Evolutionary conservation across 1,140 invertebrate species (phyloP), one percentile per base, ranked within the genome.

Genomic region (Drosophila dunni): DNA sequence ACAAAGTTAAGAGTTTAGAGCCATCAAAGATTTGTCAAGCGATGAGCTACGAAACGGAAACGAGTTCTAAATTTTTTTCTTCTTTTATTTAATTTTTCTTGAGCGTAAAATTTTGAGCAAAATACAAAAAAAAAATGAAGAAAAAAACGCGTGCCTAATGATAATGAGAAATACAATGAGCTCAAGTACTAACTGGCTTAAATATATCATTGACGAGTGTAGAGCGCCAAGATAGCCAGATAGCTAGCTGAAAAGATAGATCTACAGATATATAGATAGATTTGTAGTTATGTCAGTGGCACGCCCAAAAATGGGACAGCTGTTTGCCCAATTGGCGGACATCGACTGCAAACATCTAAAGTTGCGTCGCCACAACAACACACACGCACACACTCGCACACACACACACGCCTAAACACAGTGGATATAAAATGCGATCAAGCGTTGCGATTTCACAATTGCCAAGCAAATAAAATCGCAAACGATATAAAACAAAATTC

Each of bases 361-460:
- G 57, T 63, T 53, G 72, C 57, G 34, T 67, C 44, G 60, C 38
- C 38, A 57, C 50, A 29, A 44, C 53, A 51, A 29, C 29, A 51
- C 50, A 51, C 51, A 38, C 51, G 36, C 34, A 54, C 50, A 54
- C 34, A 38, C 34, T 38, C 24, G 11, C 48, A 36, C 10, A 34
- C 53, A 17, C 3, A 40, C 53, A 42, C 13, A 38, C 38, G 42
- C 15, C 15, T 36, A 69, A 62, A 64, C 48, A 67, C 57, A 62
- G 70, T 86, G 75, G 60, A 73, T 66, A 82, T 86, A 68, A 86
- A 86, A 66, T 42, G 58, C 79, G 75, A 42, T 86, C 68, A 79
- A 68, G 83, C 83, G 76, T 83, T 74, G 58, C 68, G 72, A 77
- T 88, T 79, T 79, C 69, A 84, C 83, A 79, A 88, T 88, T 79